Evolutionary conservation across 2,888 invertebrate species (phyloP).

Genomic region (Chalcis sispes): DNA sequence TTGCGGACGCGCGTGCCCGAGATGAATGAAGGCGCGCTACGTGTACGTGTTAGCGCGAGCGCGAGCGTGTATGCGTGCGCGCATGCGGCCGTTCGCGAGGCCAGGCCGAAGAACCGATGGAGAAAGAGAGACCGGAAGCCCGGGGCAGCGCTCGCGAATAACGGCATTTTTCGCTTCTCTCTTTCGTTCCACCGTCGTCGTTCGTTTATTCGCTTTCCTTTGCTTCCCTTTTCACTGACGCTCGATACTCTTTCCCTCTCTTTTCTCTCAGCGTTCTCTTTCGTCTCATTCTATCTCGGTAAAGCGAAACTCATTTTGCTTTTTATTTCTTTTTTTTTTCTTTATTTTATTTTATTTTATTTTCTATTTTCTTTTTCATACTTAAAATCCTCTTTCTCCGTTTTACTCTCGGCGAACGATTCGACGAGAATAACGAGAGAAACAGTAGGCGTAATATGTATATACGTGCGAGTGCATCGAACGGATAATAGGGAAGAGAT

Average conservation of each 20-base stretch:
- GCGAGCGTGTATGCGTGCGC: too few relatives aligned
- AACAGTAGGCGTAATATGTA: neutral
- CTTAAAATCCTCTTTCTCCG: too few relatives aligned
- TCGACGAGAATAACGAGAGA: conserved; percentile 7
- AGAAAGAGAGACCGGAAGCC: conserved; percentile 45
- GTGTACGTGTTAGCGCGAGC: too few relatives aligned
- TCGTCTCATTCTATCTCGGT: neutral
- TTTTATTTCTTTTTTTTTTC: too few relatives aligned
- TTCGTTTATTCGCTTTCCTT: conserved; percentile 56
- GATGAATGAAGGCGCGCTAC: too few relatives aligned
- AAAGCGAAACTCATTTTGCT: too few relatives aligned
- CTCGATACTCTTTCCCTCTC: neutral
- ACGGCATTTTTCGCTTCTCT: conserved; percentile 49
- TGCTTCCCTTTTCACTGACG: conserved; percentile 51
- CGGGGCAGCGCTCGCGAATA: conserved; percentile 45
- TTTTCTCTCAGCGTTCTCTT: neutral
- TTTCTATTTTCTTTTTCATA: too few relatives aligned
- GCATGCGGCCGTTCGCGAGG: too few relatives aligned
- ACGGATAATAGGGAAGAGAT: conserved; percentile 13
- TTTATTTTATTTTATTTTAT: too few relatives aligned
- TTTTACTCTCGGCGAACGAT: neutral
- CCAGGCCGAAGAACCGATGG: too few relatives aligned
- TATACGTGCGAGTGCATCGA: neutral
- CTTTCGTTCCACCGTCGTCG: conserved; percentile 48
- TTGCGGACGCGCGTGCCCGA: too few relatives aligned